Base-by-base conservation (phyloP, 2,113 vertebrate species). In the Halcyon senegalensis region DNA sequence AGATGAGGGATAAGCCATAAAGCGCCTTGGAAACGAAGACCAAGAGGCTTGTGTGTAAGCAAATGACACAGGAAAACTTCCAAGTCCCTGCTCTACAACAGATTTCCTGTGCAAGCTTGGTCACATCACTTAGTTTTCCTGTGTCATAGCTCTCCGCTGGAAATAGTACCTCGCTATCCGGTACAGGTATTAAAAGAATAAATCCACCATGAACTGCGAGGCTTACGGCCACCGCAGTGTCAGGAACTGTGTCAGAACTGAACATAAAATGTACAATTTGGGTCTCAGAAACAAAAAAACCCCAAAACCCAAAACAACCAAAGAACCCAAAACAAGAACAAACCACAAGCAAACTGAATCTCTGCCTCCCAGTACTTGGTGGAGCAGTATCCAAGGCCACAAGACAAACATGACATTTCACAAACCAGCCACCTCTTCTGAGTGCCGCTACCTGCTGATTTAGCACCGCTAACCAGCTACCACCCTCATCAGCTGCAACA, bases 1-100 rank as follows among this genome's bases (percentile, higher is more conserved):
- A 89, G 81, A 94, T 63, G 63, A 96, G 84, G 50, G 24, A 76
- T 66, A 87, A 78, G 25, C 67, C 75, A 90, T 66, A 43, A 96
- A 66, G 48, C 0, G 1, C 69, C 69, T 79, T 74, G 87, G 90
- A 85, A 85, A 77, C 13, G 2, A 83, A 91, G 82, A 95, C 93
- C 87, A 94, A 85, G 84, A 75, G 37, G 67, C 35, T 82, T 73
- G 31, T 76, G 53, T 53, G 53, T 86, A 82, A 84, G 1, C 50
- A 79, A 87, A 91, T n/a, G 69, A 85, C 74, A 92, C 3, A 3
- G 84, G 76, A 87, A 81, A 84, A 70, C 48, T 20, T 41, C 1
- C 1, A 8, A 37, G 70, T 62, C 66, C 46, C 53, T 33, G 35
- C 69, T 91, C 84, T 73, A 66, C 78, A 87, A 58, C 84, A 84